These are phyloP conservation scores for Bursaphelenchus mucronatus DNA, from an alignment of 1,140 invertebrate species.

Conservation along the genomic window DNA sequence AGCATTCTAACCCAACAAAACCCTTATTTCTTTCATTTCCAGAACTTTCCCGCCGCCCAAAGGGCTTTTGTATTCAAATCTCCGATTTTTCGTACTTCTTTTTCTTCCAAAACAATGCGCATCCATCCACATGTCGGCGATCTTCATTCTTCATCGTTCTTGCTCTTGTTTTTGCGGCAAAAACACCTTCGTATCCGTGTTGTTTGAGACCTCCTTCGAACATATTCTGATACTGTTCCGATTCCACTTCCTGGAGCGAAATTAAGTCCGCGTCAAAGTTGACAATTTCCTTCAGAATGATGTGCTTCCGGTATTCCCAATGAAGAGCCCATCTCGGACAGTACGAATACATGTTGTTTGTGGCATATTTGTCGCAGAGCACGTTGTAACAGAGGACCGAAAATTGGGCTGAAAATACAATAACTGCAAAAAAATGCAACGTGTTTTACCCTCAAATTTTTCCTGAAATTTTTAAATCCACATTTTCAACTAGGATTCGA, in stretches of 20 bases:
- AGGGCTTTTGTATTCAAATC: too few relatives aligned
- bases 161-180: constrained; percentile 92
- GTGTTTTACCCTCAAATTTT: constrained; percentile 1
- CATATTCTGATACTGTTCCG: constrained; percentile 95
- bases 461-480: not conserved
- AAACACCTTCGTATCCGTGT: constrained; percentile 86
- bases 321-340: constrained; percentile 92
- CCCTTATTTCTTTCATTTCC: too few relatives aligned
- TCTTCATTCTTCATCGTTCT: constrained; percentile 96
- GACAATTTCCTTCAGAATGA: constrained; percentile 89
- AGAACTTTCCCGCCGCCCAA: too few relatives aligned
- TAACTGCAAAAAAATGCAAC: constrained; percentile 64
- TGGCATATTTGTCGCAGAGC: constrained; percentile 96
- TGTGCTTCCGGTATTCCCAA: constrained; percentile 96
- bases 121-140: constrained; percentile 94
- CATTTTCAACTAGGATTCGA: not conserved
- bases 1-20: too few relatives aligned
- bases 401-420: constrained; percentile 67
- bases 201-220: constrained; percentile 88
- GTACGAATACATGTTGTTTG: constrained; percentile 86
- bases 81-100: constrained; percentile 91
- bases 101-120: constrained; percentile 89
- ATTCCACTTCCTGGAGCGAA: constrained; percentile 94
- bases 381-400: constrained; percentile 99
- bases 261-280: constrained; percentile 95